phyloP scores from a whole-genome alignment of 2,797 vertebrate genomes.

The Sphenodon punctatus region DNA sequence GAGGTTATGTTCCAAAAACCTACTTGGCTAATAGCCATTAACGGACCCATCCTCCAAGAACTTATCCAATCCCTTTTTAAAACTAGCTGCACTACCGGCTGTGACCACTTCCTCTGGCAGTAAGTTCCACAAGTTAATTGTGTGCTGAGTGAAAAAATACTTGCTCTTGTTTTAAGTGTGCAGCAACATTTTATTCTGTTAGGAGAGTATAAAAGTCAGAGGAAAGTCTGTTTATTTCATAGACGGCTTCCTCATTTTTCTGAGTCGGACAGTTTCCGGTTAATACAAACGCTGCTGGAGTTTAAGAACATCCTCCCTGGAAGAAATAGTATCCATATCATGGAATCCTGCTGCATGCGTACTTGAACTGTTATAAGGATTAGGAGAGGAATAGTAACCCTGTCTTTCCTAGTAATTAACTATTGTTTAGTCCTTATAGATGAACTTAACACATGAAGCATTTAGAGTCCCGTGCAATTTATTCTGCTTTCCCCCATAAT shows the following conservation, averaged over 20 bases:
- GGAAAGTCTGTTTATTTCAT: background rate
- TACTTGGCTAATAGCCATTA: no score
- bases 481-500: background rate
- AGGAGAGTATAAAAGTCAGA: background rate
- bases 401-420: accelerated
- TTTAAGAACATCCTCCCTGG: background rate
- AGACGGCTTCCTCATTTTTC: background rate
- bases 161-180: no score
- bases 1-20: no score
- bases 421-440: no score
- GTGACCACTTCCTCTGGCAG: no score
- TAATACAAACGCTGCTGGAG: background rate
- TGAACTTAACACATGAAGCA: background rate
- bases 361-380: background rate
- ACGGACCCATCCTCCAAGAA: no score
- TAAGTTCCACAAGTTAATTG: no score
- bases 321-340: background rate
- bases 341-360: accelerated
- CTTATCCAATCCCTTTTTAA: no score
- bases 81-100: no score
- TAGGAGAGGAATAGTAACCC: background rate
- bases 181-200: no score
- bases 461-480: background rate
- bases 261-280: no score
- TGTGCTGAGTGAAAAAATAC: no score